Evolutionary conservation across 2,113 vertebrate species (phyloP), one percentile per base, ranked within the genome.

Genomic region (Puffinus mauretanicus): DNA sequence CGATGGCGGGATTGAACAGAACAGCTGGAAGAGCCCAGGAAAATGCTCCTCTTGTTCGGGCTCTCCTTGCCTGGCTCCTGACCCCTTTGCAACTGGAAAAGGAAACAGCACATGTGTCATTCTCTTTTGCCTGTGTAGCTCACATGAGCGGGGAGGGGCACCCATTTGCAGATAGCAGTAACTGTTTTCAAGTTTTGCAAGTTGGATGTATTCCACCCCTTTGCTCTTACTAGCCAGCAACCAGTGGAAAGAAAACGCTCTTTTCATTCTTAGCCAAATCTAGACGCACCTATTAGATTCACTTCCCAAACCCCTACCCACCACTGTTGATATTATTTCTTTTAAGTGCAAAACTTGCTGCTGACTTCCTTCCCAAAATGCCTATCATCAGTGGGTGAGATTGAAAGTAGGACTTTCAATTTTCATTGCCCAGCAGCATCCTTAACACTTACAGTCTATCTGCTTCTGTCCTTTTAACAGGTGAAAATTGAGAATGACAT

Each of bases 121-220:
- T 71, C 96, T 96, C 82, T 96, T 96, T 94, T 75, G 88, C 94
- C 95, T 97, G 93, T 98, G 91, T 75, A 94, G 96, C 97, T 97
- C 96, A 97, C 96, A 97, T 94, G 94, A 97, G 90, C 92, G 89
- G 98, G 98, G 98, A 98, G 98, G 98, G 97, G 98, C 97, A 90
- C 96, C 27, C 81, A 90, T 94, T 94, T 90, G 81, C 95, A 98
- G 98, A 98, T 97, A 98, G 97, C 97, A 97, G 95, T 89, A 97
- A 97, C 96, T 97, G 88, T 86, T 84, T 97, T 89, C 94, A 90
- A 96, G 84, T 97, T 96, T 90, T 95, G 91, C 91, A 85, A 96
- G 92, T 94, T 78, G 82, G 85, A 91, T 78, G 24, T 73, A 47
- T 87, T 96, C 95, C 94, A 95, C 57, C 88, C 65, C 76, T 94